Evolutionary conservation across 1,140 invertebrate species (phyloP), one percentile per base, ranked within the genome.

Genomic region (Drosophila ohnishii): DNA sequence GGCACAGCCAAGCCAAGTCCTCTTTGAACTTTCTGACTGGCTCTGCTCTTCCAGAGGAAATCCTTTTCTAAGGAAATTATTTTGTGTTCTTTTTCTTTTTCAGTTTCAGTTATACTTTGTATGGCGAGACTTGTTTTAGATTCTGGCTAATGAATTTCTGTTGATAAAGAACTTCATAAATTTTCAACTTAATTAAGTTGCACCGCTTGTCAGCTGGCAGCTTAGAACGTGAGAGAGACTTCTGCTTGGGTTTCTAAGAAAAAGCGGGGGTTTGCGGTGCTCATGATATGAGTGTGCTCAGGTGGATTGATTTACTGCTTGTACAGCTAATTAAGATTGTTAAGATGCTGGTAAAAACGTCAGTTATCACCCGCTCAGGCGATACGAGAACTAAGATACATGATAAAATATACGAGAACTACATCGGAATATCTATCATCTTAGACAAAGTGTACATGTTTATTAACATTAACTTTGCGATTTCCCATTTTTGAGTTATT

Each of bases 111-210:
- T 10, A 22, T 47, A 39, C 56, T 75, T 59, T 61, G 65, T 77
- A 16, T 61, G 47, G 34, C 22, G 13, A 8, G 37, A 39, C 44
- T 53, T 59, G 62, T 51, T 55, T 53, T 65, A 71, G 53, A 72
- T 62, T 50, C 22, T 25, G 35, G 53, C 64, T 85, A 90, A 90
- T 90, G 76, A 89, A 89, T 89, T 90, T 90, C 73, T 51, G 64
- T 73, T 67, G 73, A 67, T 75, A 86, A 83, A 66, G 67, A 75
- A 83, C 85, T 90, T 84, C 63, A 80, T 83, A 86, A 81, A 90
- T 90, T 86, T 78, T 78, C 76, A 83, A 90, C 72, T 87, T 90
- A 90, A 91, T 90, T 90, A 90, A 77, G 69, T 80, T 79, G 59
- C 55, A 30, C 50, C n/a, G 61, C 63, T 84, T 64, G 28, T 40